These are phyloP conservation scores for Tetramorium bicarinatum DNA, from an alignment of 2,888 invertebrate genomes.

Conservation along the genomic window DNA sequence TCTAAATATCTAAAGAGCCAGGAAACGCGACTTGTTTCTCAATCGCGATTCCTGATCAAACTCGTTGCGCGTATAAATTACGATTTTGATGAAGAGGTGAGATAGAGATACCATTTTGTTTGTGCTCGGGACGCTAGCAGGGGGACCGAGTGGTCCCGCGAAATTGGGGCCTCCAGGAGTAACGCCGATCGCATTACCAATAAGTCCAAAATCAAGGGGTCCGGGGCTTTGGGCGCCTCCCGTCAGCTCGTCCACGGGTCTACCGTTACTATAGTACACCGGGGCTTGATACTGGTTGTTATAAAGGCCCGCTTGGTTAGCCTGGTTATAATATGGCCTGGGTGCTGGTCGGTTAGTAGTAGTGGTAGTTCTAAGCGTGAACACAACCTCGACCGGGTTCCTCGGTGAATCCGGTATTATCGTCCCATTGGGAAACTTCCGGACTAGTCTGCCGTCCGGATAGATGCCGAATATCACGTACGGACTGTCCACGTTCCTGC, in stretches of 20 bases:
- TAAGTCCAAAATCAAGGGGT: conserved; percentile 83
- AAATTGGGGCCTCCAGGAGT: conserved; percentile 79
- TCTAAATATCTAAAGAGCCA: conserved; percentile 6
- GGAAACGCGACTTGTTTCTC: conserved; percentile 18
- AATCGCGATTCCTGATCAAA: conserved; percentile 11
- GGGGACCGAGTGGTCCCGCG: conserved; percentile 78
- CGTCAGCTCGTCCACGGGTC: conserved; percentile 76
- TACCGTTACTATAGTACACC: conserved; percentile 81
- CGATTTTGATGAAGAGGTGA: conserved; percentile 73
- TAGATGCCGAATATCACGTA: conserved; percentile 92
- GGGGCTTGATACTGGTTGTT: conserved; percentile 80
- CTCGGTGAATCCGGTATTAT: conserved; percentile 89
- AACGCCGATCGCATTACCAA: conserved; percentile 81
- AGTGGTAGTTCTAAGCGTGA: conserved; percentile 84
- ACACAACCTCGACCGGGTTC: conserved; percentile 85
- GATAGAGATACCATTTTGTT: conserved; percentile 84
- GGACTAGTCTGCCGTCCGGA: conserved; percentile 93
- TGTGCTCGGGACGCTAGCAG: conserved; percentile 79
- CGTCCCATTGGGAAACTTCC: conserved; percentile 94
- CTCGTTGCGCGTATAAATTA: neutral
- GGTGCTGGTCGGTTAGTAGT: conserved; percentile 84
- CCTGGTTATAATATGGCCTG: conserved; percentile 79
- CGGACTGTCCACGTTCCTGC: conserved; percentile 90
- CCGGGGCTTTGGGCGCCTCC: conserved; percentile 77
- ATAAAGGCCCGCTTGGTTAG: conserved; percentile 79